phyloP scores from a whole-genome alignment of 1,140 invertebrate species.

The Drosophila ercepeae region DNA sequence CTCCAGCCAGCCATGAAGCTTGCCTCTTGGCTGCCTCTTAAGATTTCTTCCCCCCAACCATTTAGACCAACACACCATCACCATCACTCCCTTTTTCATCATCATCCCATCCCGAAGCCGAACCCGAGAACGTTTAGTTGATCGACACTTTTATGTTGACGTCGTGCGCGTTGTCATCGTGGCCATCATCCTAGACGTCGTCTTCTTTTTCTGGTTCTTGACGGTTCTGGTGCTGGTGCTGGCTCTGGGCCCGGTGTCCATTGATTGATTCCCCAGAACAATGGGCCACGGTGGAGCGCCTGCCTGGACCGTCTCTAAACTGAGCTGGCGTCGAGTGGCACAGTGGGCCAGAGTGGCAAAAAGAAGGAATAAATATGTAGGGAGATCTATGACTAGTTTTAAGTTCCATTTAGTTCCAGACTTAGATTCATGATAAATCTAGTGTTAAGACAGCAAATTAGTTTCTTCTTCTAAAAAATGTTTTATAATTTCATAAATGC shows the following conservation, averaged over 20 bases:
- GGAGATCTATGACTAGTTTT: neutral
- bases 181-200: constrained; percentile 22
- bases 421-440: too few species aligned
- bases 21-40: constrained; percentile 67
- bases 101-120: neutral
- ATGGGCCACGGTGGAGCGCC: constrained; percentile 54
- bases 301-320: constrained; percentile 25
- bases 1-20: constrained; percentile 73
- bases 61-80: neutral
- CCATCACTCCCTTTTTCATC: constrained; percentile 2
- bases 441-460: too few species aligned
- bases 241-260: constrained; percentile 70
- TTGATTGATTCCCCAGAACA: constrained; percentile 80
- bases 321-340: constrained; percentile 17
- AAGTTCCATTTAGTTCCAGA: neutral
- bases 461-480: too few species aligned
- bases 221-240: constrained; percentile 80
- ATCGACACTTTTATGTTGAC: constrained; percentile 82
- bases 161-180: constrained; percentile 79
- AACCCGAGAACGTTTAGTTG: constrained; percentile 76
- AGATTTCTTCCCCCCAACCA: constrained; percentile 14
- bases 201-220: constrained; percentile 17
- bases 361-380: neutral
- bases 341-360: constrained; percentile 17
- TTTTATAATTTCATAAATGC: constrained; percentile 72